Evolutionary conservation across 2,113 vertebrate species (phyloP), one percentile per base, ranked within the genome.

Genomic region (Cephalophus harveyi): DNA sequence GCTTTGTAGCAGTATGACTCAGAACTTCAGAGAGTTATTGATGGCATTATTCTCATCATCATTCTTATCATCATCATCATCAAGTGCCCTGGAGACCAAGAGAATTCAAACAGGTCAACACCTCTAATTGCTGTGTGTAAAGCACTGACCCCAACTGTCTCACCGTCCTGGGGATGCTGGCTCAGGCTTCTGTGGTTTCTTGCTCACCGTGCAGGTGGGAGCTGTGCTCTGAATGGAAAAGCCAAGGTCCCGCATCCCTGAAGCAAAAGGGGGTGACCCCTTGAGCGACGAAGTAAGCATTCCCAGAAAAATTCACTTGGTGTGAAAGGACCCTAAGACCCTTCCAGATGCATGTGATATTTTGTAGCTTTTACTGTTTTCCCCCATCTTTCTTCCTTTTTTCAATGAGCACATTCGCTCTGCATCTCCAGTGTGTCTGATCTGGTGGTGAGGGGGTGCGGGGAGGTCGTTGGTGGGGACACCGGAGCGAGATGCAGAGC

Each of bases 1-100:
- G 52, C 60, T 50, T 87, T 83, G 82, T 89, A 89, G 89, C 50
- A 82, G 59, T 82, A 74, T 96, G 96, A 96, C 67, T 97, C 87
- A 89, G 10, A n/a, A 21, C 55, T n/a, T 30, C 8, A 95, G 85
- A 92, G 93, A 87, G 87, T 83, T 81, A 87, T 50, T 7, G 74
- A 85, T 48, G 28, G 28, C 25, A 33, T 71, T 30, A 21, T 64
- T n/a, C 16, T n/a, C 85, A n/a, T 54, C 87, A 21, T 78, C 76
- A 30, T 79, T 48, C 15, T 48, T 30, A 78, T n/a, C 54, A 11
- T 28, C 25, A 52, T 79, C 62, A 50, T 78, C 71, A 48, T 30
- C 50, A 40, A 46, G 19, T 62, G 28, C n/a, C 91, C 85, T 43
- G 27, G 76, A 97, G 81, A 74, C 33, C 36, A 84, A 89, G n/a